phyloP scores from a whole-genome alignment of 2,888 invertebrate genomes.

The Tridacna crocea region DNA sequence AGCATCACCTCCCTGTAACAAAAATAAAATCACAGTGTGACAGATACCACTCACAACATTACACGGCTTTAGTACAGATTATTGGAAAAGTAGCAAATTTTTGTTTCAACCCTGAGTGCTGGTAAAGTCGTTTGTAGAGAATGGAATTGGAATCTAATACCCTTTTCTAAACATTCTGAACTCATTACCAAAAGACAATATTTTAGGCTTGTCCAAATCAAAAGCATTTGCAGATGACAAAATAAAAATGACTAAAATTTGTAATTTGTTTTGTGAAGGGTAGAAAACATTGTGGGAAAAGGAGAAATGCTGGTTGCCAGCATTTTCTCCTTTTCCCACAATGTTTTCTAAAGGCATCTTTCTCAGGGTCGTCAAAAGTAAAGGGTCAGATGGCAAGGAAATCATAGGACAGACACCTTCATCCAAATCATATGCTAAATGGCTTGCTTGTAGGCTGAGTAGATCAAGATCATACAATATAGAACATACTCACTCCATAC shows the following conservation, averaged over 20 bases:
- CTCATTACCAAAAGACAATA: too few species aligned
- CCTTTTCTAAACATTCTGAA: too few species aligned
- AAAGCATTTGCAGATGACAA: not conserved
- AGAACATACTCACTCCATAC: too few species aligned
- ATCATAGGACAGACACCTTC: too few species aligned
- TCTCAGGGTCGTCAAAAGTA: not conserved
- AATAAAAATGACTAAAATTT: not conserved
- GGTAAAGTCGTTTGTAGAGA: too few species aligned
- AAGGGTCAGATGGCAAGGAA: not conserved
- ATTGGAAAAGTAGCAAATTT: too few species aligned
- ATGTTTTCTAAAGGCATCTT: not conserved
- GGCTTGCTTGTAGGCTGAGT: too few species aligned
- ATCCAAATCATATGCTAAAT: not conserved
- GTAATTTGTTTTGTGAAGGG: not conserved
- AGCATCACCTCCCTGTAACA: constrained; percentile 38
- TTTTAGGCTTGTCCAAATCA: too few species aligned
- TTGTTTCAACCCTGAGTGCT: too few species aligned
- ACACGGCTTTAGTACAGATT: too few species aligned
- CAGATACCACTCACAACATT: not conserved
- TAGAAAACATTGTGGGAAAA: not conserved
- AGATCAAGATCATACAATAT: too few species aligned
- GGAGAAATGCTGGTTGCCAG: not conserved
- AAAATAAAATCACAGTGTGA: not conserved
- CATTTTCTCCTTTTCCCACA: not conserved
- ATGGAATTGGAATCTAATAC: too few species aligned